Percentiles rank a stretch among this genome's conserved stretches.
phyloP scores from a whole-genome alignment of 2,888 invertebrate species.

The Phoenoteleia sp. region DNA sequence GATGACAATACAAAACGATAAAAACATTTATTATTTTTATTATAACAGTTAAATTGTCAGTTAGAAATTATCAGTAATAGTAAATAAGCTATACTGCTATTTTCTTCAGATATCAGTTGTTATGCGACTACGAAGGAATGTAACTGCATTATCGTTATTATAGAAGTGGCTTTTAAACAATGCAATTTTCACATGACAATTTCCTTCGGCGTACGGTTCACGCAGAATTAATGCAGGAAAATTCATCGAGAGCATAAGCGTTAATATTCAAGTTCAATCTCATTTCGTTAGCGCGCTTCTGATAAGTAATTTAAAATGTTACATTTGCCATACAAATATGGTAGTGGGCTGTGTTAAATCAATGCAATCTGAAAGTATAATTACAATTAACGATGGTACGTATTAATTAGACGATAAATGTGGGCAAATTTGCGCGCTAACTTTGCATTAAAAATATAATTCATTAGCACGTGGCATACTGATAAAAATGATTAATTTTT shows the following conservation, averaged over 20 bases:
- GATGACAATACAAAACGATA: too few species aligned
- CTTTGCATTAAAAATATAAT: neutral
- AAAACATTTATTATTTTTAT: too few species aligned
- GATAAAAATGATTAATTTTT: neutral
- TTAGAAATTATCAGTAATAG: too few species aligned
- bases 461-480: neutral
- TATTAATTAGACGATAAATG: neutral
- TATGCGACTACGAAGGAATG: neutral
- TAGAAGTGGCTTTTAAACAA: neutral
- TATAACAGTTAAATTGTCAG: too few species aligned
- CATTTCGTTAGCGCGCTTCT: neutral
- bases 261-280: neutral
- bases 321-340: neutral
- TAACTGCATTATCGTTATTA: neutral
- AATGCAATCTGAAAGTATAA: conserved; percentile 23
- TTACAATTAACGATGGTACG: conserved; percentile 32
- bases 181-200: neutral
- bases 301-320: neutral
- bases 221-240: neutral
- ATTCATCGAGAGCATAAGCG: too few species aligned
- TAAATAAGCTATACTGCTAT: too few species aligned
- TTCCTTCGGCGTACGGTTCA: neutral
- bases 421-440: too few species aligned
- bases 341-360: conserved; percentile 27
- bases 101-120: conserved; percentile 12